A percentile compares a stretch with the other conserved stretches of the same genome.
These are phyloP conservation scores for Heliconius aoede DNA, from an alignment of 2,888 invertebrate genomes.

Conservation along the genomic window DNA sequence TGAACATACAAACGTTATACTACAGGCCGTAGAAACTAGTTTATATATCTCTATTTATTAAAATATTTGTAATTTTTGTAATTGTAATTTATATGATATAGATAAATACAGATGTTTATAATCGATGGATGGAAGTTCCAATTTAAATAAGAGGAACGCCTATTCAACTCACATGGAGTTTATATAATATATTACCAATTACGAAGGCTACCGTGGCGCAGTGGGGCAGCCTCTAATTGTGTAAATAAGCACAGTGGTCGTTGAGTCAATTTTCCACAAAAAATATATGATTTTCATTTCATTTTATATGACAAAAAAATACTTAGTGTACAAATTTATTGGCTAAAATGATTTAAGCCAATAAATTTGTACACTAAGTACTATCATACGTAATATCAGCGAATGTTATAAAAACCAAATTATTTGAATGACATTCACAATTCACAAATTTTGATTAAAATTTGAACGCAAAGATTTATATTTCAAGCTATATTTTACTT, in stretches of 20 bases:
- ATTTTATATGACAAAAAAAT: no score
- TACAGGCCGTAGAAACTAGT: background rate
- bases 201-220: background rate
- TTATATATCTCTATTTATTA: conserved; percentile 4
- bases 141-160: background rate
- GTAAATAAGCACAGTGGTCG: background rate
- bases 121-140: background rate
- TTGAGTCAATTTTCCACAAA: no score
- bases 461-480: background rate
- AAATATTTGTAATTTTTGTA: background rate
- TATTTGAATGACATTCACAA: background rate
- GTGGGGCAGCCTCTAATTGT: background rate
- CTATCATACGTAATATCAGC: background rate
- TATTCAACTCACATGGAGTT: no score
- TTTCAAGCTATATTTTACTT: background rate
- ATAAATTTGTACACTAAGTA: background rate
- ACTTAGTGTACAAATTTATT: no score
- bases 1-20: background rate
- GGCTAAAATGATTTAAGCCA: no score
- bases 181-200: no score
- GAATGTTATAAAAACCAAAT: background rate
- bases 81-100: background rate
- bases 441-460: conserved; percentile 2
- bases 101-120: background rate
- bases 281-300: no score